Conservation (phyloP, 2,888 invertebrate genomes). For the Andrena praecox region DNA sequence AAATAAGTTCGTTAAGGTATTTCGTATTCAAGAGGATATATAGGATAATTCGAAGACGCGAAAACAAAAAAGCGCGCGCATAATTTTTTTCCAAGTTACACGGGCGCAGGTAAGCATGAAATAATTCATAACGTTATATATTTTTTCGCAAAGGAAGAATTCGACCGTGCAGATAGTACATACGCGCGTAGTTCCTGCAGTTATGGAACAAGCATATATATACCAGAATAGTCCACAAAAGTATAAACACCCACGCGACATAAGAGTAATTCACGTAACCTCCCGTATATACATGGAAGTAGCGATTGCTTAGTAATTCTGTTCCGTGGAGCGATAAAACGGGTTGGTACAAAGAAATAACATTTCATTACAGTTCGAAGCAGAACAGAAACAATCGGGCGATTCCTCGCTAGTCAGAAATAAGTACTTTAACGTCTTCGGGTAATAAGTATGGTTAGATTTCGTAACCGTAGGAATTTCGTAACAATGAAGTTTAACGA, state of each 20-base stretch:
- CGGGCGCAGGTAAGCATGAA: too few species aligned
- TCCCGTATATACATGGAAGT: neutral
- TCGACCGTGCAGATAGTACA: neutral
- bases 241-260: conserved; percentile 22
- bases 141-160: conserved; percentile 4
- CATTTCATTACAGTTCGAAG: neutral
- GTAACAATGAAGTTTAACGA: neutral
- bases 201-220: conserved; percentile 16
- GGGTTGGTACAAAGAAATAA: neutral
- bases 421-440: neutral
- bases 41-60: neutral
- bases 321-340: neutral
- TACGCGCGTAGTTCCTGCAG: neutral
- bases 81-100: neutral
- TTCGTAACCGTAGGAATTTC: neutral
- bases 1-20: neutral
- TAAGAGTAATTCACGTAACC: conserved; percentile 19
- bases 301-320: conserved; percentile 2
- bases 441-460: neutral
- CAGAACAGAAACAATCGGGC: neutral
- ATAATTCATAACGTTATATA: neutral
- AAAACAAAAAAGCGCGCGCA: neutral
- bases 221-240: neutral
- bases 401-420: neutral
- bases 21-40: neutral